These are phyloP conservation scores for Lepidostoma basale DNA, from an alignment of 1,140 invertebrate genomes.

Conservation along the genomic window DNA sequence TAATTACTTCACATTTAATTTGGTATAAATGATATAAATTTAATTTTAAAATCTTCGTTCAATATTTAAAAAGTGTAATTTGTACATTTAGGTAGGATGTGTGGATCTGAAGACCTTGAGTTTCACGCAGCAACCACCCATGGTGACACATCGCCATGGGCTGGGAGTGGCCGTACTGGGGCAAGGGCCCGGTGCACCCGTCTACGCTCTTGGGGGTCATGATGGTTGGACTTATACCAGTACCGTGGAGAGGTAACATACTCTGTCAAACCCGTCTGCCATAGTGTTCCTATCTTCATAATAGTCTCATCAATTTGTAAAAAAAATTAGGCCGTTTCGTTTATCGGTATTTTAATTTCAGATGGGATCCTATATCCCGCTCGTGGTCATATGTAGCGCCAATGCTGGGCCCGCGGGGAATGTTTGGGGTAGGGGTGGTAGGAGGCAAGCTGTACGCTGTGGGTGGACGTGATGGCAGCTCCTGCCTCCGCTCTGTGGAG, in stretches of 20 bases:
- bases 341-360: slow-evolving; percentile 42
- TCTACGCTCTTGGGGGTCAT: slow-evolving; percentile 94
- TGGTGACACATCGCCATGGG: slow-evolving; percentile 92
- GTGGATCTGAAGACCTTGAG: slow-evolving; percentile 78
- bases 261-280: background rate
- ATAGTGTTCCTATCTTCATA: background rate
- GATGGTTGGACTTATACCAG: slow-evolving; percentile 95
- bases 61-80: no score
- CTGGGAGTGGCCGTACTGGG: slow-evolving; percentile 87
- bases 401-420: slow-evolving; percentile 85
- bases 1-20: no score
- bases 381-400: slow-evolving; percentile 88
- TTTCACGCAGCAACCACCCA: slow-evolving; percentile 83
- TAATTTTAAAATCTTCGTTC: no score
- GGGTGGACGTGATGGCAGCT: slow-evolving; percentile 90
- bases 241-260: slow-evolving; percentile 79
- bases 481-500: slow-evolving; percentile 90
- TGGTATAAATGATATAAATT: no score
- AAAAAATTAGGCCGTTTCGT: background rate
- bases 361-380: slow-evolving; percentile 85
- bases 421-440: slow-evolving; percentile 88
- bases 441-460: slow-evolving; percentile 88
- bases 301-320: background rate
- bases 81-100: slow-evolving; percentile 68
- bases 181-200: slow-evolving; percentile 69